These are phyloP conservation scores for Strix uralensis DNA, from an alignment of 2,113 vertebrate species.

Conservation along the genomic window DNA sequence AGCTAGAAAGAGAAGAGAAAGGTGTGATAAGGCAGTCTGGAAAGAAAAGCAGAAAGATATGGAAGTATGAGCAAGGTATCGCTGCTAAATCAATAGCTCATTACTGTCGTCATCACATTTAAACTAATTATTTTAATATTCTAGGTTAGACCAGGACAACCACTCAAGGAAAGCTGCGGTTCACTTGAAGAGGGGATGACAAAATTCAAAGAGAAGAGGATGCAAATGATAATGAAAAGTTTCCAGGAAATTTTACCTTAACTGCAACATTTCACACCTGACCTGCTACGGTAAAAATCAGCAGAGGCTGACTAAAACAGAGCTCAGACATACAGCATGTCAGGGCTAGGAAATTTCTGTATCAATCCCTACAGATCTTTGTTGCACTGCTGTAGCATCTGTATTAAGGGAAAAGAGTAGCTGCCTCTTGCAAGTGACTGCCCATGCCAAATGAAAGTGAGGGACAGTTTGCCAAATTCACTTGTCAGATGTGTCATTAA, in stretches of 20 bases:
- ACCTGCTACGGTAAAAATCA: neutral
- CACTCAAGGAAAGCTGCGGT: slow-evolving; percentile 11
- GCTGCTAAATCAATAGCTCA: slow-evolving; percentile 11
- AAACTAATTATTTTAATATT: slow-evolving; percentile 56
- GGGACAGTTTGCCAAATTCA: neutral
- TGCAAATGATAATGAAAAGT: neutral
- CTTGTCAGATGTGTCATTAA: neutral
- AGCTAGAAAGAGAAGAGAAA: slow-evolving; percentile 76
- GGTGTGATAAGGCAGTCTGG: slow-evolving; percentile 7
- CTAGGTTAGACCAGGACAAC: slow-evolving; percentile 16
- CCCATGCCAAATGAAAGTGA: too few relatives aligned
- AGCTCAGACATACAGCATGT: neutral
- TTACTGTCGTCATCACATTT: slow-evolving; percentile 2
- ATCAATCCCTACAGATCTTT: neutral
- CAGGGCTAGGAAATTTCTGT: neutral
- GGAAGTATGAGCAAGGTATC: neutral
- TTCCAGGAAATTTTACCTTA: neutral
- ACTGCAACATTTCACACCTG: neutral
- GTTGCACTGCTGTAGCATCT: neutral
- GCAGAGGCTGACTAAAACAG: neutral
- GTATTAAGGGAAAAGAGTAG: neutral
- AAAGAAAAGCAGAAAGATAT: slow-evolving; percentile 28
- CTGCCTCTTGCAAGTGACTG: neutral
- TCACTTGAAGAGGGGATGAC: neutral
- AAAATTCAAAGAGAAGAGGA: neutral